Evolutionary conservation across 1,140 invertebrate genomes (phyloP).

Genomic region (Diabrotica virgifera): DNA sequence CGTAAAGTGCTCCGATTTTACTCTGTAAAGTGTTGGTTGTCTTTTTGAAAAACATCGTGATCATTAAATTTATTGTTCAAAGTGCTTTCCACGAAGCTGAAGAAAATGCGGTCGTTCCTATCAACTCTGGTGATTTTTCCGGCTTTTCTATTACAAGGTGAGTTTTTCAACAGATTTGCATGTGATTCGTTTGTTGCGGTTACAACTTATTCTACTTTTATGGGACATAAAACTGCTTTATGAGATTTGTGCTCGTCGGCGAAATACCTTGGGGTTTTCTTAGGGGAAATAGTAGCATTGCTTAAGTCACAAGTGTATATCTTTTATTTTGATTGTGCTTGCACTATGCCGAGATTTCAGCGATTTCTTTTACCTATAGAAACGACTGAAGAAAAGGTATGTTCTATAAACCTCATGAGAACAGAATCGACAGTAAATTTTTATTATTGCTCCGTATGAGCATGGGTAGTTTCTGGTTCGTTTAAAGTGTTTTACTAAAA

Average conservation of each 20-base stretch:
- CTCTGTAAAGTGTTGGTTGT: conserved; percentile 15
- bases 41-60: conserved; percentile 6
- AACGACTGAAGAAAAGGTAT: not conserved
- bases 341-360: not conserved
- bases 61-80: conserved; percentile 9
- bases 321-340: not conserved
- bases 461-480: too few relatives aligned
- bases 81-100: conserved; percentile 15
- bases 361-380: conserved; percentile 6
- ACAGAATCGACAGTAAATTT: too few relatives aligned
- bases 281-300: not conserved
- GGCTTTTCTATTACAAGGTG: conserved; percentile 25
- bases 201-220: not conserved
- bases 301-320: not conserved
- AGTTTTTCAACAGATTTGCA: conserved; percentile 14
- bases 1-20: conserved; percentile 22
- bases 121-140: conserved; percentile 24
- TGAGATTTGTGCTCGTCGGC: not conserved
- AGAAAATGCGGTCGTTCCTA: conserved; percentile 24
- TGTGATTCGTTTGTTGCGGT: conserved; percentile 1
- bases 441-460: too few relatives aligned
- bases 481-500: too few relatives aligned
- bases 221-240: not conserved
- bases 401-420: too few relatives aligned
- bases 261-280: not conserved